These are phyloP conservation scores for Dendrocincla tyrannina DNA, from an alignment of 2,797 vertebrate genomes.

Conservation along the genomic window DNA sequence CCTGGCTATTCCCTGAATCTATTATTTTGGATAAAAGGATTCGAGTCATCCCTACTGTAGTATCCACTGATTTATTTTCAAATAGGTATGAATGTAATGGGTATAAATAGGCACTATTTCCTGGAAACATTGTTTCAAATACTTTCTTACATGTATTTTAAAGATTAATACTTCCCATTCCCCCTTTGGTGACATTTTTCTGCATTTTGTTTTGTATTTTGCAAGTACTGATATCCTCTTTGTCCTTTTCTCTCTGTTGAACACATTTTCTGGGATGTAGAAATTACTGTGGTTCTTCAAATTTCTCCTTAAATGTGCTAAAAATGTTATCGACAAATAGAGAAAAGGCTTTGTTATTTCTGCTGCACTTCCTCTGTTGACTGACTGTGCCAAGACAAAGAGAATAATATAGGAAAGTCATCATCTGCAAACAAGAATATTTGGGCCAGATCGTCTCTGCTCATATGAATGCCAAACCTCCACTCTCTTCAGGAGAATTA, in stretches of 20 bases:
- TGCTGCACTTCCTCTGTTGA: background rate
- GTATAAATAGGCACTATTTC: background rate
- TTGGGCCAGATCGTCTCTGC: background rate
- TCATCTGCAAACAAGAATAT: background rate
- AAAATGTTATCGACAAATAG: conserved; percentile 13
- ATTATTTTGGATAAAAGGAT: background rate
- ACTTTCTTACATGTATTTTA: background rate
- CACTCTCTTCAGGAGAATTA: background rate
- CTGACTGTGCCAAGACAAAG: conserved; percentile 6
- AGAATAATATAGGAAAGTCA: conserved; percentile 9
- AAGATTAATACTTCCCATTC: background rate
- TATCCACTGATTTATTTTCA: background rate
- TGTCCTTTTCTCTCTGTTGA: background rate
- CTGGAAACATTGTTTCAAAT: background rate
- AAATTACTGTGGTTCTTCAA: conserved; percentile 15
- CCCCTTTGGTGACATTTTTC: background rate
- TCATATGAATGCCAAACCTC: background rate
- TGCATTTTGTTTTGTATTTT: conserved; percentile 2
- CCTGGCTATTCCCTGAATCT: background rate
- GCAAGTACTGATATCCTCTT: background rate
- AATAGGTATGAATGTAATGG: background rate
- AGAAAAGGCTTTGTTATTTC: conserved; percentile 29
- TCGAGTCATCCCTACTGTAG: background rate
- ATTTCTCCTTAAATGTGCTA: conserved; percentile 6
- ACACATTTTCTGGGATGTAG: background rate